A percentile compares a stretch with the other conserved stretches of the same genome.
Evolutionary conservation across 1,140 invertebrate species (phyloP).

Genomic region (Druon quercuslanigerum): DNA sequence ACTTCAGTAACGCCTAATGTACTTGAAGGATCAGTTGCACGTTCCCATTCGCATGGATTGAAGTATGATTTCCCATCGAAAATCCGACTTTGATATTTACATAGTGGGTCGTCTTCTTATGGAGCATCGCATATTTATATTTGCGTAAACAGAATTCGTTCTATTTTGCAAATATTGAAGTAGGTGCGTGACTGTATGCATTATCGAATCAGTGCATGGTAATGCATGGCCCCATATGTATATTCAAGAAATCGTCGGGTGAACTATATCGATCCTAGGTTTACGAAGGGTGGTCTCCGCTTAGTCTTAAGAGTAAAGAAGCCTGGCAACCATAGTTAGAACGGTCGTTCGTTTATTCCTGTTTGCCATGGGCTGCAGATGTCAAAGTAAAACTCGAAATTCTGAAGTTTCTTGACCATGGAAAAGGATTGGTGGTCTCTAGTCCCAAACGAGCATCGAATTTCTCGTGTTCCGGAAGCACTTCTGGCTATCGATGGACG

Average conservation of each 20-base stretch:
- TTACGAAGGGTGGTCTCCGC: slow-evolving; percentile 44
- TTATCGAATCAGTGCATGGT: slow-evolving; percentile 41
- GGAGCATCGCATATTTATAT: background rate
- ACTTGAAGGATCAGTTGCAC: no score
- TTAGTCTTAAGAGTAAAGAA: slow-evolving; percentile 53
- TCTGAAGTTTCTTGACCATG: slow-evolving; percentile 61
- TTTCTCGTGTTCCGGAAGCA: slow-evolving; percentile 76
- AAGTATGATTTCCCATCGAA: no score
- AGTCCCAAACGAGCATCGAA: slow-evolving; percentile 72
- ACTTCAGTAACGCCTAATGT: no score
- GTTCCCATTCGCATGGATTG: no score
- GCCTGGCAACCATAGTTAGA: slow-evolving; percentile 64
- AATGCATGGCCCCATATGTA: slow-evolving; percentile 38
- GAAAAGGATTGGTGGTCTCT: slow-evolving; percentile 81
- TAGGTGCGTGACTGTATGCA: background rate
- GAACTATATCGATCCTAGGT: slow-evolving; percentile 59
- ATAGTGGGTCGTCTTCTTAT: no score
- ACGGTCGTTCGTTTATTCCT: slow-evolving; percentile 56
- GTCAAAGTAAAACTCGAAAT: slow-evolving; percentile 28
- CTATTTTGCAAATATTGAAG: background rate
- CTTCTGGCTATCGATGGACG: slow-evolving; percentile 78
- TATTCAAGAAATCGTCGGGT: slow-evolving; percentile 48
- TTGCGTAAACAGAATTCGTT: background rate
- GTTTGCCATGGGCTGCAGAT: slow-evolving; percentile 44
- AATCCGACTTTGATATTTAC: no score